phyloP scores from a whole-genome alignment of 2,888 invertebrate genomes.

The Deilephila porcellus region DNA sequence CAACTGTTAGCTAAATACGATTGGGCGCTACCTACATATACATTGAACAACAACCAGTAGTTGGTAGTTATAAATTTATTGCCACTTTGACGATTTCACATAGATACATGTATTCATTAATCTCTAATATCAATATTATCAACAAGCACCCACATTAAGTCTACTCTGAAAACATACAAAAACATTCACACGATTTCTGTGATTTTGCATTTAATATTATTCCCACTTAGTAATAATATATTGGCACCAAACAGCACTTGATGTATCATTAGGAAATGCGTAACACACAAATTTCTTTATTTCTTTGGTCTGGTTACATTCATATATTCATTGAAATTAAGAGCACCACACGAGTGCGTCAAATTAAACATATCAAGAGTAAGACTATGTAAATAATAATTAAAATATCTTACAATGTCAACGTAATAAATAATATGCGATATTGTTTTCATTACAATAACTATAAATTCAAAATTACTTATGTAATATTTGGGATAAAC shows the following conservation, averaged over 20 bases:
- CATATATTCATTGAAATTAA: conserved; percentile 62
- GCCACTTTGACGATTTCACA: conserved; percentile 14
- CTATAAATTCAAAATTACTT: conserved; percentile 42
- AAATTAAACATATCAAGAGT: conserved; percentile 39
- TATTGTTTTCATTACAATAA: conserved; percentile 42
- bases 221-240: conserved; percentile 40
- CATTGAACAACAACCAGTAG: conserved; percentile 16
- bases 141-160: conserved; percentile 27
- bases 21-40: neutral
- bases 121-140: conserved; percentile 17
- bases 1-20: neutral
- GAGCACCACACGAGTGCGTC: conserved; percentile 47
- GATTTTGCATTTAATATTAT: conserved; percentile 22
- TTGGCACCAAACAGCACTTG: conserved; percentile 70
- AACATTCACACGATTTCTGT: conserved; percentile 21
- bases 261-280: conserved; percentile 55
- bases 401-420: conserved; percentile 45
- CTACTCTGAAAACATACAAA: conserved; percentile 26
- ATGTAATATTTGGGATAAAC: conserved; percentile 69
- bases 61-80: conserved; percentile 9
- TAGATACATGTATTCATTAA: neutral
- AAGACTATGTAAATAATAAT: conserved; percentile 40
- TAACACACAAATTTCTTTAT: conserved; percentile 57
- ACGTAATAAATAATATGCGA: conserved; percentile 47
- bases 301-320: conserved; percentile 74